phyloP scores from a whole-genome alignment of 2,113 vertebrate species.

The Platichthys flesus region DNA sequence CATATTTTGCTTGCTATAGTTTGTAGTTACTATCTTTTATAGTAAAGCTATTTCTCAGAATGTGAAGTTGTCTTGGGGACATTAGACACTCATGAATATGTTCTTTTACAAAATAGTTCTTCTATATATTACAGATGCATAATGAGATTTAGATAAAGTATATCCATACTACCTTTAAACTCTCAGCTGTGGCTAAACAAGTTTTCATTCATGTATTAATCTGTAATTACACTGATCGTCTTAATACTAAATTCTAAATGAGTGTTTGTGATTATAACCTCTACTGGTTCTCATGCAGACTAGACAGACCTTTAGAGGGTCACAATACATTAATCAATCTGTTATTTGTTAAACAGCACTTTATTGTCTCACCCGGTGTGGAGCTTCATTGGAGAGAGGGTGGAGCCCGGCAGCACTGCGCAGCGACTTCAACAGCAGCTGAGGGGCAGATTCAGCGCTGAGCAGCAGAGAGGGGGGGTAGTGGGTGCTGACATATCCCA shows the following conservation, averaged over 20 bases:
- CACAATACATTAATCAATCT: not conserved
- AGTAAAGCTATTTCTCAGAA: not conserved
- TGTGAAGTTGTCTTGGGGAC: not conserved
- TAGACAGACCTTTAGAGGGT: not conserved
- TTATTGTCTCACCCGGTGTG: constrained; percentile 85
- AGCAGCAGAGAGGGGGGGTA: constrained; percentile 91
- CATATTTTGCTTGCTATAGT: not conserved
- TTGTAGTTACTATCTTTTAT: too few species aligned
- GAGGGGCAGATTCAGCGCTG: constrained; percentile 83
- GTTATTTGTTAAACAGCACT: not conserved
- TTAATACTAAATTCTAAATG: too few species aligned
- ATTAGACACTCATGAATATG: not conserved
- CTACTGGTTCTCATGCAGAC: too few species aligned
- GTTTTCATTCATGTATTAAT: too few species aligned
- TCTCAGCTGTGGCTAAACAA: too few species aligned
- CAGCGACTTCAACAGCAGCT: constrained; percentile 88
- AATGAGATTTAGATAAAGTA: too few species aligned
- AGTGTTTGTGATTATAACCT: too few species aligned
- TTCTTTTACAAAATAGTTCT: not conserved
- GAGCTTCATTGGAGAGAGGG: constrained; percentile 73
- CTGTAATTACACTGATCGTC: too few species aligned
- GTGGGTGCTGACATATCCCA: constrained; percentile 91
- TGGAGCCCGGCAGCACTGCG: constrained; percentile 91
- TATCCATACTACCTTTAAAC: too few species aligned
- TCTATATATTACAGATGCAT: too few species aligned